Evolutionary conservation across 2,888 invertebrate species (phyloP).

Genomic region (Dorcus hopei): DNA sequence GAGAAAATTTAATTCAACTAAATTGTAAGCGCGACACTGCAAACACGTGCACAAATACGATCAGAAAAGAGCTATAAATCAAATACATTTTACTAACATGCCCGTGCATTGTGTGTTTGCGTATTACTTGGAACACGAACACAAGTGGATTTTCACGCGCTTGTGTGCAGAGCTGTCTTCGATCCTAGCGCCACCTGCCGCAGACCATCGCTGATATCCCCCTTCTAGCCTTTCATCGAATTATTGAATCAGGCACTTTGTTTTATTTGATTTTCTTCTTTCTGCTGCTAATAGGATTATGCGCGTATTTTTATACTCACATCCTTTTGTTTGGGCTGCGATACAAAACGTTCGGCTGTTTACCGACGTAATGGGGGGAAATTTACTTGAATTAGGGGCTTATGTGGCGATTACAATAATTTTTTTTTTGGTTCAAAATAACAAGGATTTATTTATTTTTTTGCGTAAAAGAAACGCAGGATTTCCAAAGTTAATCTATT

Average conservation of each 20-base stretch:
- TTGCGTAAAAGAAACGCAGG: no score
- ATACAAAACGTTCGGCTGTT: no score
- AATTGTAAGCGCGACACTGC: neutral
- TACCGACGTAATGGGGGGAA: no score
- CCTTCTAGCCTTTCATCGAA: neutral
- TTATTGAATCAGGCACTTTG: slow-evolving; percentile 10
- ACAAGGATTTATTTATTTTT: no score
- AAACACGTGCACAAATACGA: neutral
- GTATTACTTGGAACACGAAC: neutral
- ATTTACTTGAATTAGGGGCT: no score
- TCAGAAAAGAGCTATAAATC: slow-evolving; percentile 1
- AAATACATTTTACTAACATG: neutral
- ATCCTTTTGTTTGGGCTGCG: no score
- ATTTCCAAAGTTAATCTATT: no score
- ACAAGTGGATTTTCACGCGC: neutral
- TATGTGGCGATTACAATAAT: no score
- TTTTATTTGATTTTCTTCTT: slow-evolving; percentile 7
- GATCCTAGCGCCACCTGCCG: neutral
- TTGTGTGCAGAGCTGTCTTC: neutral
- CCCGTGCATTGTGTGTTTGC: neutral
- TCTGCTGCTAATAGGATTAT: neutral
- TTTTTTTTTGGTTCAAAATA: no score
- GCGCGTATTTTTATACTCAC: neutral
- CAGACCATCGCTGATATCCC: neutral
- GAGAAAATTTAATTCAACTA: neutral